Base-by-base conservation (phyloP, 2,113 vertebrate species). In the Phodopus roborovskii region DNA sequence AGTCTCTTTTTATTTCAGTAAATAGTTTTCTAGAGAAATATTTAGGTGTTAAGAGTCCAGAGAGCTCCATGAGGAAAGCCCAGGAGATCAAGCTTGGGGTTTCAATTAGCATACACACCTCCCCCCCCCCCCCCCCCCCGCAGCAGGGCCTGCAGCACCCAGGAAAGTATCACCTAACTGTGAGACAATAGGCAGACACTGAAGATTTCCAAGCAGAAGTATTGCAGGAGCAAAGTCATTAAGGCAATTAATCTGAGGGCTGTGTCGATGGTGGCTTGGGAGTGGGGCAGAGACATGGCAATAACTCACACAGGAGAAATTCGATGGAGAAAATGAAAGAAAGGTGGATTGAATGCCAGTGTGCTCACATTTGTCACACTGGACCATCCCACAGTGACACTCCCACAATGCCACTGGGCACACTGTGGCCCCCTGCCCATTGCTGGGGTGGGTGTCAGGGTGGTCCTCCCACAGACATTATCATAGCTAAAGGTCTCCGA, bases 71-170 rank as follows among this genome's bases (percentile, higher is more conserved):
- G 1, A 17, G 17, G 12, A 30, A 13, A 56, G 15, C 11, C 42
- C 15, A 26, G 36, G 42, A 28, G 22, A 11, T 1, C 0, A 17
- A n/a, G 45, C 26, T 42, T 45, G 10, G 22, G 60, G 58, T 24
- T 66, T 64, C 70, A 33, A 2, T 45, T 2, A 70, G 70, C 5
- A 56, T 12, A 56, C 53, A 56, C 53, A 12, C 2, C 60, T 3
- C 16, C 3, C 2, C 2, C 2, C 8, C 3, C 1, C 7, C 2
- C 1, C 3, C 2, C 2, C 2, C 8, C 3, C 1, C 7, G 1
- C 1, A 1, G 20, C n/a, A 73, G 58, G 1, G 78, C 22, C 30
- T 53, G 17, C 13, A 8, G 2, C 0, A 9, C 75, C 36, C 62
- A 11, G 11, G 68, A 74, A 75, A 26, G 22, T 33, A n/a, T 64